Conservation (phyloP, 2,888 invertebrate genomes). For the Cryptophagus acutangulus region DNA sequence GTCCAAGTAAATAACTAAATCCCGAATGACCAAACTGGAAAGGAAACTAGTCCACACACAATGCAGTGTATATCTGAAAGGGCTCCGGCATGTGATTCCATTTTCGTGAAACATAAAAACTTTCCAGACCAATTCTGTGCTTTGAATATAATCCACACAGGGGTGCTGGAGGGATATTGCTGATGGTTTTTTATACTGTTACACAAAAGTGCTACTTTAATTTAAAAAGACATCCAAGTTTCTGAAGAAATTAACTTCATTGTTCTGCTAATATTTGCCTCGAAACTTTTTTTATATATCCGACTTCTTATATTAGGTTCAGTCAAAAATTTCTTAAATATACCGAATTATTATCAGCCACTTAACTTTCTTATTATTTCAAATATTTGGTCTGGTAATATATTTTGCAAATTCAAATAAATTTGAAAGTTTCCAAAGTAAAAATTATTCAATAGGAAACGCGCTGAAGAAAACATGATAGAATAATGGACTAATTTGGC, state of each 20-base stretch:
- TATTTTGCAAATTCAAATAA: no score
- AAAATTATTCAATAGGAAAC: no score
- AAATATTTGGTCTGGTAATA: no score
- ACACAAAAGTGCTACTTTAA: conserved; percentile 13
- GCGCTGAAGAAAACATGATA: no score
- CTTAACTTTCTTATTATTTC: no score
- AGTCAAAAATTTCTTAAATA: no score
- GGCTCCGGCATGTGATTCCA: conserved; percentile 14
- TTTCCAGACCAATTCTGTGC: conserved; percentile 16
- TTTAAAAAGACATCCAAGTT: conserved; percentile 15
- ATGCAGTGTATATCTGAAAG: conserved; percentile 10
- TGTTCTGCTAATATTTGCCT: conserved; percentile 12
- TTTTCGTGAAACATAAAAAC: conserved; percentile 14
- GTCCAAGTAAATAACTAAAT: conserved; percentile 25
- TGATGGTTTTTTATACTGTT: conserved; percentile 15
- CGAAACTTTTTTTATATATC: conserved; percentile 9
- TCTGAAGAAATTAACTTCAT: conserved; percentile 16
- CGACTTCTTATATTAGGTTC: no score
- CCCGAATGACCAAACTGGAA: conserved; percentile 22
- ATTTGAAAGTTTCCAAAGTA: no score
- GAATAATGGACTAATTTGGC: conserved; percentile 3
- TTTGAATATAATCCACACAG: conserved; percentile 20
- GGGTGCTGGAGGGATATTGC: conserved; percentile 10
- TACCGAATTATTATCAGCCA: no score
- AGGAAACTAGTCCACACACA: conserved; percentile 17